Evolutionary conservation across 2,113 vertebrate species (phyloP).

Genomic region (Microtus pennsylvanicus): DNA sequence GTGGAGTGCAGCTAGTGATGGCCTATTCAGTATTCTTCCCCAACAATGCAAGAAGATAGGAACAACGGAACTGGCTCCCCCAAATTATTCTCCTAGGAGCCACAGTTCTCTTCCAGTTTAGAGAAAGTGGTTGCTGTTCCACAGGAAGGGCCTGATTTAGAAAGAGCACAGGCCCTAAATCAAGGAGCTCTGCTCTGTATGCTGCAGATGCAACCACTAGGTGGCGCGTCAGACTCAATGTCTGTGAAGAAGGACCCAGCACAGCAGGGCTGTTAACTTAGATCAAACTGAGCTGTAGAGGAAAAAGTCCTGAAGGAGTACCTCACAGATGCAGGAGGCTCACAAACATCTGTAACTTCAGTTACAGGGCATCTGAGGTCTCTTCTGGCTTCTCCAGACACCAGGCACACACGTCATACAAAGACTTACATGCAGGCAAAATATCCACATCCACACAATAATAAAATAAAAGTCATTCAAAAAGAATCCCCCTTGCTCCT

Average conservation of each 20-base stretch:
- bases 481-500: background rate
- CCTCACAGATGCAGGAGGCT: background rate
- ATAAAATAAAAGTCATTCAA: background rate
- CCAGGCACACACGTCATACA: background rate
- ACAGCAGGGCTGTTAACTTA: background rate
- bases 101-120: conserved; percentile 25
- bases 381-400: background rate
- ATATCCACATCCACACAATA: background rate
- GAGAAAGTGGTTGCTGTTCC: conserved; percentile 24
- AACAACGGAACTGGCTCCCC: background rate
- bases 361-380: background rate
- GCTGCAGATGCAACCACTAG: background rate
- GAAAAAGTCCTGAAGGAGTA: background rate
- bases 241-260: background rate
- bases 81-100: background rate
- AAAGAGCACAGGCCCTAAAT: background rate
- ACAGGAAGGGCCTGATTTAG: background rate
- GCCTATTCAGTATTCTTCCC: background rate
- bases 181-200: background rate
- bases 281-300: background rate
- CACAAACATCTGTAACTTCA: background rate
- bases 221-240: background rate
- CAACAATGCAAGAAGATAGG: background rate
- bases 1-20: background rate
- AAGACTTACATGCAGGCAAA: background rate